Conservation (phyloP, 2,888 invertebrate genomes). For the Drosophila niveifrons region DNA sequence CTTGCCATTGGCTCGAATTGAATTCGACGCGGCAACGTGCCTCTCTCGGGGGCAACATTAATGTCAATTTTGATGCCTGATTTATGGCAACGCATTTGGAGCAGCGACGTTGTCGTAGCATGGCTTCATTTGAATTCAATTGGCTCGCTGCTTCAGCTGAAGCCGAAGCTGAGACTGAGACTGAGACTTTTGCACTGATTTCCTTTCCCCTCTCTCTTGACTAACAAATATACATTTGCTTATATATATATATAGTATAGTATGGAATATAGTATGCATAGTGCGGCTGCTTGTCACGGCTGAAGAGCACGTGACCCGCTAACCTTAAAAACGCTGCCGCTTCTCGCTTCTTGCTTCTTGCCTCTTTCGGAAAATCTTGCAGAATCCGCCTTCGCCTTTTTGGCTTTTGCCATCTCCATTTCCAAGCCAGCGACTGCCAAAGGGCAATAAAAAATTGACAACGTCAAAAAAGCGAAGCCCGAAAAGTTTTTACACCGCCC, state of each 20-base stretch:
- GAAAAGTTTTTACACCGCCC: slow-evolving; percentile 14
- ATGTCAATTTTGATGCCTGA: slow-evolving; percentile 79
- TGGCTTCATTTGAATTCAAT: slow-evolving; percentile 79
- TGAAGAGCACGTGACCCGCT: slow-evolving; percentile 76
- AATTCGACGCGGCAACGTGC: slow-evolving; percentile 44
- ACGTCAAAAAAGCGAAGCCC: slow-evolving; percentile 39
- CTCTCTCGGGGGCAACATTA: slow-evolving; percentile 68
- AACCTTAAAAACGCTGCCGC: slow-evolving; percentile 63
- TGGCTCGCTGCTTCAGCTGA: slow-evolving; percentile 46
- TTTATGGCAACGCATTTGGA: slow-evolving; percentile 74
- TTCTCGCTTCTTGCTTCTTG: background rate
- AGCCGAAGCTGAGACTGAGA: slow-evolving; percentile 14
- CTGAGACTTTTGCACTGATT: slow-evolving; percentile 41
- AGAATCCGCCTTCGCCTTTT: too few species aligned
- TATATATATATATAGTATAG: background rate
- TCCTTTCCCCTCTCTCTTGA: slow-evolving; percentile 25
- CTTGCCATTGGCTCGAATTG: slow-evolving; percentile 49
- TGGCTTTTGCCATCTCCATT: too few species aligned
- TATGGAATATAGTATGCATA: slow-evolving; percentile 11
- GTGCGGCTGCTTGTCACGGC: slow-evolving; percentile 36
- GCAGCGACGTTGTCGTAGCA: slow-evolving; percentile 34
- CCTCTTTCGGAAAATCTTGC: too few species aligned
- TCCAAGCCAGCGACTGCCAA: slow-evolving; percentile 45
- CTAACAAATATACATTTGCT: slow-evolving; percentile 5
- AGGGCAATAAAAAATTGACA: slow-evolving; percentile 79